A percentile compares a stretch with the other conserved stretches of the same genome.
Conservation (phyloP, 2,797 vertebrate genomes). For the Enteromius treurensis region DNA sequence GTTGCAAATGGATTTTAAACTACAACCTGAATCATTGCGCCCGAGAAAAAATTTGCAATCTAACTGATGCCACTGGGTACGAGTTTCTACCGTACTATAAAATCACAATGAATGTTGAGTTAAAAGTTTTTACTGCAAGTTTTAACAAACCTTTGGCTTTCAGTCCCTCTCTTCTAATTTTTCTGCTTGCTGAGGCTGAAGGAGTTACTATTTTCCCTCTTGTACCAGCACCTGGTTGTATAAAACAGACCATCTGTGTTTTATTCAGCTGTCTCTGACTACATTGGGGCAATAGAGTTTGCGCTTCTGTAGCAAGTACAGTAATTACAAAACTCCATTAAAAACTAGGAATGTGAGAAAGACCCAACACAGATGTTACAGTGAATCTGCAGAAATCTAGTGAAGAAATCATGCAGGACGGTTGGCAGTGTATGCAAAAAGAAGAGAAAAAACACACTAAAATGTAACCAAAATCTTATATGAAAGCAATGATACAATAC, state of each 20-base stretch:
- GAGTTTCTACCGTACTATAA: constrained; percentile 5
- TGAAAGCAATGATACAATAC: neutral
- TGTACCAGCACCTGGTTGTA: constrained; percentile 49
- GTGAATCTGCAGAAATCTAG: constrained; percentile 38
- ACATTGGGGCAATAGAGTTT: constrained; percentile 41
- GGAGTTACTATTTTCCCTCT: constrained; percentile 28
- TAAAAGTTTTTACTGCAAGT: neutral
- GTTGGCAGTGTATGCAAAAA: neutral
- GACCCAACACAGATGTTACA: constrained; percentile 67
- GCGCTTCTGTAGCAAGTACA: constrained; percentile 53
- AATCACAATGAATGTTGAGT: constrained; percentile 8
- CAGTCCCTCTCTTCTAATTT: neutral
- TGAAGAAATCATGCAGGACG: constrained; percentile 5
- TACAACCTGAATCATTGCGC: constrained; percentile 36
- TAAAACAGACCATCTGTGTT: constrained; percentile 60
- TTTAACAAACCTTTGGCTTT: constrained; percentile 1
- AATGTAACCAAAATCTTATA: neutral
- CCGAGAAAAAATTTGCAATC: neutral
- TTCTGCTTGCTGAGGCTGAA: constrained; percentile 5
- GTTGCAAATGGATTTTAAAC: constrained; percentile 37
- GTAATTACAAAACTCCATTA: constrained; percentile 67
- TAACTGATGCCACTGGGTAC: neutral
- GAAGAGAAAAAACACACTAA: neutral
- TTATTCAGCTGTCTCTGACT: constrained; percentile 49
- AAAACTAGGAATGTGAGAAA: constrained; percentile 59